phyloP scores from a whole-genome alignment of 2,888 invertebrate genomes.

The Limnephilus auricula region DNA sequence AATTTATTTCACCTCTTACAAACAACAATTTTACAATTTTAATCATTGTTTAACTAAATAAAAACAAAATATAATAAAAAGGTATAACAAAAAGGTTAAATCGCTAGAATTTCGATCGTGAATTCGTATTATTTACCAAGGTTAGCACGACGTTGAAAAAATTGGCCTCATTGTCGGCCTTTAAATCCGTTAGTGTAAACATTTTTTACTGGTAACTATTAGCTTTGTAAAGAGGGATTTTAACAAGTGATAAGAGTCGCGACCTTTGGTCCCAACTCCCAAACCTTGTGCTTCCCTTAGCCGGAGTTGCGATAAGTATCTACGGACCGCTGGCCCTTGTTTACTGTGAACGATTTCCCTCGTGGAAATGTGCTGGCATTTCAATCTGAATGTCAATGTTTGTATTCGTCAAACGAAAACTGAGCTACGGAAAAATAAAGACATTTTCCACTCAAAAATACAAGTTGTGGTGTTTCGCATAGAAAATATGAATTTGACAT shows the following conservation, averaged over 20 bases:
- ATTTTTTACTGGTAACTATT: neutral
- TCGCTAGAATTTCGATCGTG: neutral
- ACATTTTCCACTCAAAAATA: slow-evolving; percentile 9
- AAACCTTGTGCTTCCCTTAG: neutral
- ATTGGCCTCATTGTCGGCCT: neutral
- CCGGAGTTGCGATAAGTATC: slow-evolving; percentile 26
- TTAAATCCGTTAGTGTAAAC: neutral
- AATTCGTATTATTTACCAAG: neutral
- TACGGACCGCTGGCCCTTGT: slow-evolving; percentile 42
- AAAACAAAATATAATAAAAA: no score
- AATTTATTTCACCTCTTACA: no score
- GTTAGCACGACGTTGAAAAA: slow-evolving; percentile 2
- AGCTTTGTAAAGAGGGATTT: neutral
- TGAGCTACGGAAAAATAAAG: slow-evolving; percentile 25
- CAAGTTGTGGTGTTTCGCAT: neutral
- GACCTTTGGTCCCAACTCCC: neutral
- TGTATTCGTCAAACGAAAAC: slow-evolving; percentile 32
- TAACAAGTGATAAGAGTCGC: neutral
- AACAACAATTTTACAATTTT: no score
- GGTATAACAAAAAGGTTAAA: neutral
- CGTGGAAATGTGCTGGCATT: slow-evolving; percentile 48
- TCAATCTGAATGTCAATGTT: slow-evolving; percentile 55
- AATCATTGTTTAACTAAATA: no score
- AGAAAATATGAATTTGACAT: neutral
- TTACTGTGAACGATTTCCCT: slow-evolving; percentile 55